Percentiles rank a stretch among this genome's conserved stretches.
These are phyloP conservation scores for Steinernema feltiae DNA, from an alignment of 1,140 invertebrate genomes.

Conservation along the genomic window DNA sequence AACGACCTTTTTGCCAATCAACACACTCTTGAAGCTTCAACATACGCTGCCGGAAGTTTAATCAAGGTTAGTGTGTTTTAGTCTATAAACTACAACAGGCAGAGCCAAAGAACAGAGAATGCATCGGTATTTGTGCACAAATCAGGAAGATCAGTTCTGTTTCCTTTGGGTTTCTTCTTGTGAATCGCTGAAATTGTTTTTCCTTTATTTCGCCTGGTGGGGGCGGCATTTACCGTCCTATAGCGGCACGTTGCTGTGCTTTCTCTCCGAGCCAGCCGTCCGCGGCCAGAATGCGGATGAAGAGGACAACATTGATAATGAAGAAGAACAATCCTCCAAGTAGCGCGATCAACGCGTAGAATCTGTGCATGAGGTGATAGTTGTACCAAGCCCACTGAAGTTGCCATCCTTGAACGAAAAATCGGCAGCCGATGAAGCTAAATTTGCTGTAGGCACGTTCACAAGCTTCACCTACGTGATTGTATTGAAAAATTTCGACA, in stretches of 20 bases:
- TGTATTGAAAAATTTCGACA: slow-evolving; percentile 37
- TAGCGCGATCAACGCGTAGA: slow-evolving; percentile 38
- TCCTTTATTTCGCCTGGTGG: neutral
- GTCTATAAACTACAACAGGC: neutral
- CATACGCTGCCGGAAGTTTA: neutral
- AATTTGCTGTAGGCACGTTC: slow-evolving; percentile 19
- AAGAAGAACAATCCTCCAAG: slow-evolving; percentile 40
- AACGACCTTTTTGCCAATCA: neutral
- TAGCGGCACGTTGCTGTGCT: neutral
- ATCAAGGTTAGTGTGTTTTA: neutral
- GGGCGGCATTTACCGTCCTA: too few species aligned
- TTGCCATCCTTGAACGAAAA: slow-evolving; percentile 40
- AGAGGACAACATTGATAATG: slow-evolving; percentile 41
- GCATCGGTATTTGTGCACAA: too few species aligned
- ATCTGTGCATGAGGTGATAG: slow-evolving; percentile 30
- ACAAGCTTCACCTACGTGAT: slow-evolving; percentile 34
- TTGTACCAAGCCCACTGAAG: slow-evolving; percentile 25
- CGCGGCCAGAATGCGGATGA: slow-evolving; percentile 40
- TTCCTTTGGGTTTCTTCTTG: too few species aligned
- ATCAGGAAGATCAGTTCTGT: too few species aligned
- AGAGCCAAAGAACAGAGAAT: too few species aligned
- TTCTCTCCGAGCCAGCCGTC: slow-evolving; percentile 43
- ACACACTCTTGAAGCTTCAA: neutral
- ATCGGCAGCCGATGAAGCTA: slow-evolving; percentile 45
- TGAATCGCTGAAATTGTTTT: neutral